phyloP scores from a whole-genome alignment of 2,797 vertebrate genomes.

The Tolypeutes matacus region DNA sequence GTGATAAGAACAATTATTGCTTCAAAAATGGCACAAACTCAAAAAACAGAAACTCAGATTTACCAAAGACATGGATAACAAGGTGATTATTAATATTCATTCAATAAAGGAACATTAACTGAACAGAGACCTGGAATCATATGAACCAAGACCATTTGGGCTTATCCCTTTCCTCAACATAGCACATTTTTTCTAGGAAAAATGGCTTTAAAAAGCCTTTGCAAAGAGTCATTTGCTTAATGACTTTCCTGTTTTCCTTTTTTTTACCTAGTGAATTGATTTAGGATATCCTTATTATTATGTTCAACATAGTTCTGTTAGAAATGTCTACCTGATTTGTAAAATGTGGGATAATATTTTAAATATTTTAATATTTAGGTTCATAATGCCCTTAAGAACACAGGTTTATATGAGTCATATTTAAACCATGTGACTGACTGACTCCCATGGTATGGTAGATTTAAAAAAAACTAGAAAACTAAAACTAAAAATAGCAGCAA shows the following conservation, averaged over 20 bases:
- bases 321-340: neutral
- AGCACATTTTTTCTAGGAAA: neutral
- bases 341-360: neutral
- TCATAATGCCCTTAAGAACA: neutral
- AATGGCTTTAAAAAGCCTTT: neutral
- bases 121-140: neutral
- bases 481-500: neutral
- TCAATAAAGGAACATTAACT: neutral
- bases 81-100: neutral
- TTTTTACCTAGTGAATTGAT: neutral
- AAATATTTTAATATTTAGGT: neutral
- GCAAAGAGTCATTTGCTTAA: neutral
- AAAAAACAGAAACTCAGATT: neutral
- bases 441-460: neutral
- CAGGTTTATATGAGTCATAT: neutral
- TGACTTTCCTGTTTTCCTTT: neutral
- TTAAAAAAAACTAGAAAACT: neutral
- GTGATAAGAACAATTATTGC: neutral
- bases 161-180: neutral
- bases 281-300: neutral
- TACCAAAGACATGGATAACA: neutral
- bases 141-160: neutral
- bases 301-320: neutral
- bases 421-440: neutral
- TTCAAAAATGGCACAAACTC: neutral